phyloP scores from a whole-genome alignment of 1,140 invertebrate genomes.

The Drosophila orena region DNA sequence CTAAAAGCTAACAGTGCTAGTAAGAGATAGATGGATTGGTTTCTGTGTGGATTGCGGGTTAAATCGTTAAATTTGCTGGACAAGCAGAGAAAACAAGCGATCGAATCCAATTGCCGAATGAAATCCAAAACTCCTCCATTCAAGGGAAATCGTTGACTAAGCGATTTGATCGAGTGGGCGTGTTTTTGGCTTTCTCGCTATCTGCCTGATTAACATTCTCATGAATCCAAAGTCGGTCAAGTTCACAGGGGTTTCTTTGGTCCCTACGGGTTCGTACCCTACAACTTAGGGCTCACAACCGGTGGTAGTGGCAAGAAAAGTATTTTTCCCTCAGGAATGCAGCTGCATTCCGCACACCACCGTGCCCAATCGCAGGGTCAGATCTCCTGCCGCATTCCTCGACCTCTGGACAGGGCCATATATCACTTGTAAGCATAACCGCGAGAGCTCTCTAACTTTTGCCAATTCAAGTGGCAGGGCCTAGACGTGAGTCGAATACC shows the following conservation, averaged over 20 bases:
- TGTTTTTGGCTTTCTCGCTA: constrained; percentile 35
- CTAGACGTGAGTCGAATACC: constrained; percentile 51
- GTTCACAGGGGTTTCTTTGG: constrained; percentile 17
- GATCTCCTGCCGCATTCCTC: constrained; percentile 34
- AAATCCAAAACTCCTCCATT: constrained; percentile 16
- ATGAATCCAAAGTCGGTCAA: constrained; percentile 34
- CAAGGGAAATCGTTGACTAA: constrained; percentile 37
- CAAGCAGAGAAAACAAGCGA: constrained; percentile 1
- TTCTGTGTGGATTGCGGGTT: constrained; percentile 5
- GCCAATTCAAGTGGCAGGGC: constrained; percentile 38
- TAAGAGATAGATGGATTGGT: background rate
- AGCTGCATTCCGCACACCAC: background rate
- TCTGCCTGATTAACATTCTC: constrained; percentile 38
- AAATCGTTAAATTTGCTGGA: constrained; percentile 18
- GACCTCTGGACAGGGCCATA: constrained; percentile 14
- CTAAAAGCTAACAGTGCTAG: background rate
- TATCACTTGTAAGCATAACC: constrained; percentile 19
- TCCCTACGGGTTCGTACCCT: background rate
- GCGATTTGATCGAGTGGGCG: constrained; percentile 6
- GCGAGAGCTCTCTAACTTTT: constrained; percentile 16
- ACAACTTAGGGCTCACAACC: constrained; percentile 6
- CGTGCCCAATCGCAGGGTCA: constrained; percentile 28
- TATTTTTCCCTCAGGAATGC: constrained; percentile 30
- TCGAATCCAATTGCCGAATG: background rate
- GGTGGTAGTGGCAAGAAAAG: background rate